A percentile compares a stretch with the other conserved stretches of the same genome.
These are phyloP conservation scores for Crepidodera aurea DNA, from an alignment of 2,888 invertebrate genomes.

Conservation along the genomic window DNA sequence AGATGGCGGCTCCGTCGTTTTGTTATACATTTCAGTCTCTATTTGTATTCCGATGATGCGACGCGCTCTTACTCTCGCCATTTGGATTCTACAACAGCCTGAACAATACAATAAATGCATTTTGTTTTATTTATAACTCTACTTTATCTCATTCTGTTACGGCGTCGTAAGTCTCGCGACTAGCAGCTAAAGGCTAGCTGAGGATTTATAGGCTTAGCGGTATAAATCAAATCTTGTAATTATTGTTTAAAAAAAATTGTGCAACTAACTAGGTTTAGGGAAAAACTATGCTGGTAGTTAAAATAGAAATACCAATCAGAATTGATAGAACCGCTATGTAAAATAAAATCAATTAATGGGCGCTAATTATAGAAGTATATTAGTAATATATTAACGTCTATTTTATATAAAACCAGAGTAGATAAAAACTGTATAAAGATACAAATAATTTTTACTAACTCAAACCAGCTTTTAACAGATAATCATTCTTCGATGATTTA, in stretches of 20 bases:
- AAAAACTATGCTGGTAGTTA: too few relatives aligned
- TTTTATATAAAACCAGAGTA: too few relatives aligned
- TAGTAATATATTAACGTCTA: too few relatives aligned
- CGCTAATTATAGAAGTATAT: too few relatives aligned
- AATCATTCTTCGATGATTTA: too few relatives aligned
- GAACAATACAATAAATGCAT: slow-evolving; percentile 39
- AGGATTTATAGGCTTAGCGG: background rate
- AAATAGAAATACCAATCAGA: too few relatives aligned
- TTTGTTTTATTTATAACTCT: slow-evolving; percentile 32
- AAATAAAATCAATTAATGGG: too few relatives aligned
- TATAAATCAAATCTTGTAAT: background rate
- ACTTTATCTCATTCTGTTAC: slow-evolving; percentile 24
- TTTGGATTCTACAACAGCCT: slow-evolving; percentile 41
- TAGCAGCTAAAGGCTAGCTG: background rate
- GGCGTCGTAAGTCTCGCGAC: slow-evolving; percentile 17
- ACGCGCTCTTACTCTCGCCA: slow-evolving; percentile 39
- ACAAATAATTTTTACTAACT: too few relatives aligned
- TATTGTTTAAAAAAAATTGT: background rate
- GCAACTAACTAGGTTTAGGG: too few relatives aligned
- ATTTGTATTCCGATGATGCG: slow-evolving; percentile 44
- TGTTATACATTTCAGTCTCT: slow-evolving; percentile 30
- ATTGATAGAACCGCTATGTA: too few relatives aligned
- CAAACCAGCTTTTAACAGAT: too few relatives aligned
- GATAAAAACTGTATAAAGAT: too few relatives aligned
- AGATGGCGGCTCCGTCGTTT: slow-evolving; percentile 27